Base-by-base conservation (phyloP, 2,888 invertebrate genomes). In the Drosophila austrosaltans region DNA sequence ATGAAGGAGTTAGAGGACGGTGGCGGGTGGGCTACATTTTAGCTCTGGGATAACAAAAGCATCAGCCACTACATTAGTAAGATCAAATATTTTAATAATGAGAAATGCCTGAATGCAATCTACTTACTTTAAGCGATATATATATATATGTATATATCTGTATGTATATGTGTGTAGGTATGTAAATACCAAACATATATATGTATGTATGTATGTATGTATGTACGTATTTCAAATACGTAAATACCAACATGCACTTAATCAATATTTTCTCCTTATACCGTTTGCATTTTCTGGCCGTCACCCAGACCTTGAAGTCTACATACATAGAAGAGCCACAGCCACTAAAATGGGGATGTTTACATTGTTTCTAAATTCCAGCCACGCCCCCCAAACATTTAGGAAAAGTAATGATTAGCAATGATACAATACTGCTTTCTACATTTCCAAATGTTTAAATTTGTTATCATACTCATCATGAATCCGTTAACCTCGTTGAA, bases 1-100 rank as follows among this genome's bases (percentile, higher is more conserved):
- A 8, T 36, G 36, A 36, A 36, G 36, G 36, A 36, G 36, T 36
- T 48, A 4, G 12, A 4, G 8, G 22, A 2, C 3, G 48, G 3
- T 7, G 22, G 22, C 0, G 16, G 20, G 20, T n/a, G 44, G 40
- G 0, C 5, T 5, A 8, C 44, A 20, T 44, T 44, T 44, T 44
- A 20, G 20, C 42, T 48, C 48, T 48, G 25, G 48, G 48, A 48
- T 48, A 48, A 25, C 48, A 48, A 48, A 48, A 48, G 48, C 48
- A 48, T 48, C 48, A 36, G 39, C 36, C 39, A 57, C 57, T 57
- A 39, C 57, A 57, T 57, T 22, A 56, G 39, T 57, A 57, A 57
- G 57, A 57, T 36, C 57, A 57, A 57, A 57, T 57, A 57, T 57
- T 57, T 57, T 57, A 57, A 57, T 30, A 57, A 57, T 57, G 57